Base-by-base conservation (phyloP, 1,140 invertebrate species). In the Drosophila kurseongensis region DNA sequence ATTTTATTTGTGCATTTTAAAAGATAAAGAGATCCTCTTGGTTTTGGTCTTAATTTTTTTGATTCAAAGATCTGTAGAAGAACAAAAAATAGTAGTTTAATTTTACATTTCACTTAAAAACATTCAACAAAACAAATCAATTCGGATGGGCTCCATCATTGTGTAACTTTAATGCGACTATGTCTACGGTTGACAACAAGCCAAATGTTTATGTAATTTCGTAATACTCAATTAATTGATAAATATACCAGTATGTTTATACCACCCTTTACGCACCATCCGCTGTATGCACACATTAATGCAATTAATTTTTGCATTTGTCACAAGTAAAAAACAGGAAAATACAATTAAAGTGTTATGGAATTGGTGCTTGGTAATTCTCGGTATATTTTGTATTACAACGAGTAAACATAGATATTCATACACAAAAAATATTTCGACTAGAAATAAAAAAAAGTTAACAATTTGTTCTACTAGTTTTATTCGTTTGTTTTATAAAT, bases 301-400 rank as follows among this genome's bases (percentile, higher is more conserved):
- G 82, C 66, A 88, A 86, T 88, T 78, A 75, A 76, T 82, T 82
- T 82, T 71, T 63, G 65, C 57, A 62, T 85, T 78, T 86, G 69
- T 80, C 60, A 63, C 59, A 51, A 66, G 42, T 50, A 44, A 77
- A 58, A 66, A 82, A 80, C 47, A 68, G 47, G 52, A 78, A 69
- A 78, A 68, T 51, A 68, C 75, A 81, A 86, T 84, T 84, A 85
- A 84, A 65, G 60, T 69, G 73, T 42, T 18, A 50, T 72, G 41
- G 32, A 77, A 58, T 77, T 68, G 10, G 35, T 47, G 32, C 41
- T 10, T 38, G 61, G 32, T 5, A 23, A 44, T 57, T 35, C 47
- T n/a, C 41, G 56, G 23, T 44, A 58, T 8, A 56, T 66, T 81
- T 54, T 60, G 54, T 32, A 57, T 66, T 50, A 32, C 45, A 16